Evolutionary conservation across 2,888 invertebrate species (phyloP).

Genomic region (Andrena bucephala): DNA sequence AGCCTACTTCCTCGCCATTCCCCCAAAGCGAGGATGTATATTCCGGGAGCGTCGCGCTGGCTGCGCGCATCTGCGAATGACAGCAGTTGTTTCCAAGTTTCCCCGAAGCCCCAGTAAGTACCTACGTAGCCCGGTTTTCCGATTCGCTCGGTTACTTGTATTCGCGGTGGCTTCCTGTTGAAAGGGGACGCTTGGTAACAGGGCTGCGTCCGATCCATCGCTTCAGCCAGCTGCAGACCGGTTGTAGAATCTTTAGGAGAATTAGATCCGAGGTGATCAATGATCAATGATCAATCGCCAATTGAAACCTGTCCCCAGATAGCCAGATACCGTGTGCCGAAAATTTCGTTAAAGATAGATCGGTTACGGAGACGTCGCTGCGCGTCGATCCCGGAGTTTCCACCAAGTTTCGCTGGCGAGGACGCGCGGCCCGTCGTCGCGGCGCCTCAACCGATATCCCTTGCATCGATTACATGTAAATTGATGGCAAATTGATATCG

Average conservation of each 20-base stretch:
- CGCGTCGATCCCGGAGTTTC: background rate
- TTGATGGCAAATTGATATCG: slow-evolving; percentile 65
- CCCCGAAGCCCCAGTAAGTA: slow-evolving; percentile 47
- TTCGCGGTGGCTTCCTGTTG: slow-evolving; percentile 5
- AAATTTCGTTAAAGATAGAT: background rate
- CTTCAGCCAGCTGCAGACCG: too few species aligned
- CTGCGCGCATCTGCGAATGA: slow-evolving; percentile 76
- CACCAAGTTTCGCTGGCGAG: slow-evolving; percentile 9
- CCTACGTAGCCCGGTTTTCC: slow-evolving; percentile 36
- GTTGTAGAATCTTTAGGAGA: background rate
- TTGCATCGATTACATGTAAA: slow-evolving; percentile 57
- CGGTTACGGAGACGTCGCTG: background rate
- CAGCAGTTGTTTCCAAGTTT: slow-evolving; percentile 79
- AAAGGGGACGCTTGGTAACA: slow-evolving; percentile 35
- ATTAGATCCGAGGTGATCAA: background rate
- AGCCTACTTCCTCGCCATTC: slow-evolving; percentile 27
- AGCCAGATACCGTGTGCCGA: background rate
- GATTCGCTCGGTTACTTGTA: slow-evolving; percentile 51
- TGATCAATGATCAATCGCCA: background rate
- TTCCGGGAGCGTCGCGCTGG: slow-evolving; percentile 55
- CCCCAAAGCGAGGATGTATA: slow-evolving; percentile 52
- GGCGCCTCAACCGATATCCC: slow-evolving; percentile 29
- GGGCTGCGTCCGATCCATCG: slow-evolving; percentile 7
- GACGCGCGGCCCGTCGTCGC: slow-evolving; percentile 19
- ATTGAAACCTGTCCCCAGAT: background rate